Evolutionary conservation across 2,797 vertebrate species (phyloP), one percentile per base, ranked within the genome.

Genomic region (Enteromius fasciolatus): DNA sequence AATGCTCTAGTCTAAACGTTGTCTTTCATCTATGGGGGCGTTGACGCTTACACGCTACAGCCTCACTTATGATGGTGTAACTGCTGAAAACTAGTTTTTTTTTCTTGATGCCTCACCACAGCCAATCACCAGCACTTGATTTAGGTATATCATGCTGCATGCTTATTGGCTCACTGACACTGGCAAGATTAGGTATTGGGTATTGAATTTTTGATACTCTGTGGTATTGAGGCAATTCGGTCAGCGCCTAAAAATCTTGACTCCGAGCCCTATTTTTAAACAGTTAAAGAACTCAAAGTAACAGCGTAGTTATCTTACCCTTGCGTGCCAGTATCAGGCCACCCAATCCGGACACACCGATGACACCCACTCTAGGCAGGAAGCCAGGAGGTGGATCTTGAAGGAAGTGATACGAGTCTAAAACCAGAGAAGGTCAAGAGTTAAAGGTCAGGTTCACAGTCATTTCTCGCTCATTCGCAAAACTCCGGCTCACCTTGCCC

Each of bases 361-460:
- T 93, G 18, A 95, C 81, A 64, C 93, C 85, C 2, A 92, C 83
- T 90, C 92, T 95, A 4, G 94, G 94, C 79, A 96, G 86, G 84
- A 96, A 96, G 23, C 95, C 95, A 83, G 89, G 91, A 3, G 95
- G 94, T 0, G 95, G 95, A 83, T 94, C 93, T 90, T 93, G 94
- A 90, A 96, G 88, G 89, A 94, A 96, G 82, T 93, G 23, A 80
- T 94, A 95, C 0, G 91, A 82, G 91, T 95, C 95, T 96, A 57
- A 76, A 25, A 67, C 8, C 44, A 52, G 36, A 46, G 64, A 50
- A 28, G 28, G 5, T 63, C 33, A 74, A 44, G n/a, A 17, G 39
- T 84, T 48, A 77, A 48, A 63, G 8, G 39, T 59, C n/a, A 59
- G 28, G 18, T 59, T 64, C 15, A 10, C 15, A 57, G 52, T 31